Conservation (phyloP, 2,113 vertebrate species). For the Paraplagusia blochii region DNA sequence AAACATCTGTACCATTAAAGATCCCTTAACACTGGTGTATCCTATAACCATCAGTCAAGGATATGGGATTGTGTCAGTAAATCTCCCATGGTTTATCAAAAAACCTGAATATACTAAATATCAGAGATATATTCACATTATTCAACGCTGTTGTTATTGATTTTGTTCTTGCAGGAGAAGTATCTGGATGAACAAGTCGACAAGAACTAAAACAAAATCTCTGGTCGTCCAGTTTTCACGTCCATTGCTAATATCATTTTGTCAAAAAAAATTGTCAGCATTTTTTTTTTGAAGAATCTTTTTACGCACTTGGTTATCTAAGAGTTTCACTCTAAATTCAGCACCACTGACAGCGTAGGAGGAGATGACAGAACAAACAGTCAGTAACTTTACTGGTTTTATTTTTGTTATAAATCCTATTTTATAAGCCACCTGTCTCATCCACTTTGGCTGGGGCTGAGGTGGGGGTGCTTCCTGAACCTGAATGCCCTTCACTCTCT, state of each 20-base stretch:
- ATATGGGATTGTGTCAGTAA: background rate
- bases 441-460: slow-evolving; percentile 54
- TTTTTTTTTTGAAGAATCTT: too few species aligned
- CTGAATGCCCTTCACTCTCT: slow-evolving; percentile 65
- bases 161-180: too few species aligned
- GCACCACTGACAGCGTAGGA: slow-evolving; percentile 9
- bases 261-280: too few species aligned
- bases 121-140: too few species aligned
- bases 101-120: too few species aligned
- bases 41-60: background rate
- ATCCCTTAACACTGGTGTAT: slow-evolving; percentile 3
- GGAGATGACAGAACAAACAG: slow-evolving; percentile 6
- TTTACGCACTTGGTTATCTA: too few species aligned
- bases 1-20: slow-evolving; percentile 20
- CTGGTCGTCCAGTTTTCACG: too few species aligned
- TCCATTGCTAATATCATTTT: too few species aligned
- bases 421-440: slow-evolving; percentile 58
- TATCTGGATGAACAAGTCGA: too few species aligned
- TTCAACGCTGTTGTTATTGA: too few species aligned
- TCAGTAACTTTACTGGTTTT: slow-evolving; percentile 51
- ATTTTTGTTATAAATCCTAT: slow-evolving; percentile 47
- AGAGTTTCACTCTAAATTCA: slow-evolving; percentile 30
- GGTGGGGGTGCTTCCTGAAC: slow-evolving; percentile 59
- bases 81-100: background rate
- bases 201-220: too few species aligned